A percentile compares a stretch with the other conserved stretches of the same genome.
Conservation (phyloP, 2,113 vertebrate genomes). For the Maccullochella peelii region DNA sequence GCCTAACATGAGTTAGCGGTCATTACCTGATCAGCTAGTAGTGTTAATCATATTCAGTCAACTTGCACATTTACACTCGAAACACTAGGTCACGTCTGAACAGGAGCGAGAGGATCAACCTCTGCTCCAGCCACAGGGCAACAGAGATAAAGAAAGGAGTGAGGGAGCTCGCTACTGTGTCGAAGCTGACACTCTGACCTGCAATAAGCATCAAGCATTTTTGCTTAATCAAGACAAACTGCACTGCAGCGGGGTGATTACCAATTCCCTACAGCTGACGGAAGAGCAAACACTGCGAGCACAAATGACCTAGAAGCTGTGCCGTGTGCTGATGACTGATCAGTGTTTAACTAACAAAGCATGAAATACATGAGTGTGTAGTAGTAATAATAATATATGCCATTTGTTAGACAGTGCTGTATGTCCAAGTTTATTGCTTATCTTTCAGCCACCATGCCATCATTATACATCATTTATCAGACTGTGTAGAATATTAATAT, state of each 20-base stretch:
- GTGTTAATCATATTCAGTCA: constrained; percentile 47
- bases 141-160: constrained; percentile 11
- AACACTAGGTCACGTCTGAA: constrained; percentile 36
- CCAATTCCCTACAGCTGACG: constrained; percentile 11
- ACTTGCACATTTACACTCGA: constrained; percentile 47
- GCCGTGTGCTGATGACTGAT: constrained; percentile 10
- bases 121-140: constrained; percentile 14
- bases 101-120: constrained; percentile 34
- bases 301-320: constrained; percentile 35
- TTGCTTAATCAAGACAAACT: constrained; percentile 45
- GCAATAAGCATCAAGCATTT: constrained; percentile 26
- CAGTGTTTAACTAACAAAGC: constrained; percentile 51
- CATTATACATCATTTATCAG: constrained; percentile 43
- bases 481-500: constrained; percentile 29
- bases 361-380: constrained; percentile 23
- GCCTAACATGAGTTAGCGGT: constrained; percentile 9
- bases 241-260: constrained; percentile 24
- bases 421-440: constrained; percentile 27
- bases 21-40: constrained; percentile 23
- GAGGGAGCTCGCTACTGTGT: constrained; percentile 4
- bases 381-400: constrained; percentile 13
- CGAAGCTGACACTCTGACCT: constrained; percentile 17
- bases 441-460: constrained; percentile 31
- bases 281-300: constrained; percentile 5
- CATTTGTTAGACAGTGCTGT: constrained; percentile 4